Evolutionary conservation across 2,888 invertebrate species (phyloP).

Genomic region (Ametastegia equiseti): DNA sequence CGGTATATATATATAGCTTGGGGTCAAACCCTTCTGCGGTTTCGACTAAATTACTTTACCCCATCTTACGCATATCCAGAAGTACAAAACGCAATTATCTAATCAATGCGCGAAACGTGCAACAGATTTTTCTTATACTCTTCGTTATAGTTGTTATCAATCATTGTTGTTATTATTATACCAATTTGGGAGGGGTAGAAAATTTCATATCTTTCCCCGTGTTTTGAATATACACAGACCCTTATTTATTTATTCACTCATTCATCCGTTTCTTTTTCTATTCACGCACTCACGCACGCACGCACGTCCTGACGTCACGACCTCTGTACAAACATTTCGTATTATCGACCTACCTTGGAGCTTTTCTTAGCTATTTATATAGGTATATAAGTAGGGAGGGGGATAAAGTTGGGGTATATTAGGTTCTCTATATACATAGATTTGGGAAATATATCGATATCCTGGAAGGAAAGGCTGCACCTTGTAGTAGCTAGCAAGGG

Average conservation of each 20-base stretch:
- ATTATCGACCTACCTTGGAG: neutral
- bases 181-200: too few species aligned
- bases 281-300: neutral
- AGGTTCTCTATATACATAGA: neutral
- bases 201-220: too few species aligned
- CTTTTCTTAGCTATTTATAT: neutral
- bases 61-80: neutral
- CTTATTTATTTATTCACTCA: neutral
- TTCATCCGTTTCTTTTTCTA: neutral
- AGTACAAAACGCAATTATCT: too few species aligned
- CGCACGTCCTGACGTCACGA: neutral
- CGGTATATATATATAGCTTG: too few species aligned
- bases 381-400: neutral
- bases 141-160: too few species aligned
- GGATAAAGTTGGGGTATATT: neutral
- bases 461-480: neutral
- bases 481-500: neutral
- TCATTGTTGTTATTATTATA: too few species aligned
- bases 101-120: neutral
- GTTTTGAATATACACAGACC: too few species aligned
- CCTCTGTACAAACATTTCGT: neutral
- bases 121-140: too few species aligned
- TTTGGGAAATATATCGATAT: conserved; percentile 4
- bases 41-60: conserved; percentile 23
- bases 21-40: conserved; percentile 27